A percentile compares a stretch with the other conserved stretches of the same genome.
Evolutionary conservation across 1,140 invertebrate species (phyloP).

Genomic region (Agraylea sexmaculata): DNA sequence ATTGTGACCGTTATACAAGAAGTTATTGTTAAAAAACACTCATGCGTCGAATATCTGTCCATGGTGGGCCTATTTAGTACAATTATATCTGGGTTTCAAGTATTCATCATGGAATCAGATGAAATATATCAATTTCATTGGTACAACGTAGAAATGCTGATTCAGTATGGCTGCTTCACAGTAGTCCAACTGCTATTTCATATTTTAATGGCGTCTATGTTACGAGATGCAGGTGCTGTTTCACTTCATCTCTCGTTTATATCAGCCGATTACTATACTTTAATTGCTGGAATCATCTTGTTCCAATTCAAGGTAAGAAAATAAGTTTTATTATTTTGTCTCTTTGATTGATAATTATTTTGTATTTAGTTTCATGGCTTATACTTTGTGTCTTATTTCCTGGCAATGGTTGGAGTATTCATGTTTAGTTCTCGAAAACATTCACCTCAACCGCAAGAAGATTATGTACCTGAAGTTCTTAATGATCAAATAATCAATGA

Average conservation of each 20-base stretch:
- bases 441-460: conserved; percentile 39
- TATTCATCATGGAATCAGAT: conserved; percentile 39
- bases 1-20: conserved; percentile 76
- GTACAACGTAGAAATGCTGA: conserved; percentile 35
- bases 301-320: conserved; percentile 70
- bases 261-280: conserved; percentile 76
- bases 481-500: conserved; percentile 33
- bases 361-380: conserved; percentile 61
- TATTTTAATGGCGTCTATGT: conserved; percentile 60
- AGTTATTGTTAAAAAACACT: conserved; percentile 66
- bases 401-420: conserved; percentile 65
- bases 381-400: conserved; percentile 65
- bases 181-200: conserved; percentile 63
- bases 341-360: conserved; percentile 6
- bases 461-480: conserved; percentile 21
- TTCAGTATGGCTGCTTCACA: conserved; percentile 33
- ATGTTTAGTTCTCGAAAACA: conserved; percentile 55
- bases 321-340: no score
- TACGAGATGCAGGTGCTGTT: conserved; percentile 68
- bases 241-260: conserved; percentile 72
- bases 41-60: conserved; percentile 73
- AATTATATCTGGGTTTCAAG: conserved; percentile 65
- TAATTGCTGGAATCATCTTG: conserved; percentile 66
- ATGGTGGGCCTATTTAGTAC: conserved; percentile 75
- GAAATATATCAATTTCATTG: conserved; percentile 45